Evolutionary conservation across 2,888 invertebrate species (phyloP).

Genomic region (Amphipyra tragopoginis): DNA sequence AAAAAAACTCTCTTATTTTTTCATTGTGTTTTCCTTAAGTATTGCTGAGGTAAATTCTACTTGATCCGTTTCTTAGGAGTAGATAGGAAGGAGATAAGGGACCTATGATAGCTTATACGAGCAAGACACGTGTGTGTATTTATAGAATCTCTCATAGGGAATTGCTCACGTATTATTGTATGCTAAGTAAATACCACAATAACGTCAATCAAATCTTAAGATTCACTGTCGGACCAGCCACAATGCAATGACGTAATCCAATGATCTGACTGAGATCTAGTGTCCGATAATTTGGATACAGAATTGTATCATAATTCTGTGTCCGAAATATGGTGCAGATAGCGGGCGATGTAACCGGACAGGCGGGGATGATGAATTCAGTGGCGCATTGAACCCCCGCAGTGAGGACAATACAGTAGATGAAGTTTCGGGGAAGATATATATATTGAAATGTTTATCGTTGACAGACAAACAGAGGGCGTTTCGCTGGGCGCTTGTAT

Average conservation of each 20-base stretch:
- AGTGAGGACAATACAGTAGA: conserved; percentile 14
- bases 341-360: conserved; percentile 36
- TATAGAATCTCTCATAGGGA: too few relatives aligned
- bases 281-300: conserved; percentile 44
- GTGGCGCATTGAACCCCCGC: conserved; percentile 25
- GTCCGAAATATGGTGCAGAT: conserved; percentile 43
- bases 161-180: too few relatives aligned
- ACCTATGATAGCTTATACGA: too few relatives aligned
- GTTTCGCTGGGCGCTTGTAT: too few relatives aligned
- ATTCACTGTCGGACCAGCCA: background rate
- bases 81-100: too few relatives aligned
- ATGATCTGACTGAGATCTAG: conserved; percentile 26
- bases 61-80: too few relatives aligned
- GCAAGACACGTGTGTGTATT: too few relatives aligned
- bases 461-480: too few relatives aligned
- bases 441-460: background rate
- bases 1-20: conserved; percentile 7
- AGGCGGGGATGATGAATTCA: conserved; percentile 39
- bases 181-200: too few relatives aligned
- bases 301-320: conserved; percentile 46
- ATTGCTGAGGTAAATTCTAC: too few relatives aligned
- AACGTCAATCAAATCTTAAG: too few relatives aligned
- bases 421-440: background rate
- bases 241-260: conserved; percentile 22
- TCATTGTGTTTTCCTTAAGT: background rate